Conservation (phyloP, 2,113 vertebrate species). For the Sebastes schlegelii region DNA sequence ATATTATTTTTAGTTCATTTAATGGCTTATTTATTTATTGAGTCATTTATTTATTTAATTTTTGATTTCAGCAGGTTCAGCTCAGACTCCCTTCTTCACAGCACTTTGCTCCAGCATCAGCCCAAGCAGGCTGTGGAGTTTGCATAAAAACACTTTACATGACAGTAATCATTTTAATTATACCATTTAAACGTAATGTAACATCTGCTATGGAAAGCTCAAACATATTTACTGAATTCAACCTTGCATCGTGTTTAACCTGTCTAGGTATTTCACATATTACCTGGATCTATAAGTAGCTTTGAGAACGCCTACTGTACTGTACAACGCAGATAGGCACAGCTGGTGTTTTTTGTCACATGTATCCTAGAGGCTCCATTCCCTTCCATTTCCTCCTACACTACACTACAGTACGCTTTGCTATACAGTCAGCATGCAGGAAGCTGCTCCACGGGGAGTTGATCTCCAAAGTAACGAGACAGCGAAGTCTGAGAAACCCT, state of each 20-base stretch:
- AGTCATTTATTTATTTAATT: too few species aligned
- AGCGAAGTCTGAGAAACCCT: slow-evolving; percentile 27
- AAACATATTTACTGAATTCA: neutral
- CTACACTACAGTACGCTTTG: slow-evolving; percentile 3
- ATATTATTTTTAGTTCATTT: too few species aligned
- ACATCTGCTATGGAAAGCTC: neutral
- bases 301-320: neutral
- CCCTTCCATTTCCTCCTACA: slow-evolving; percentile 20
- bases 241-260: neutral
- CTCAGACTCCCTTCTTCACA: neutral
- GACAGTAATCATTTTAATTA: neutral
- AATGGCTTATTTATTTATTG: too few species aligned
- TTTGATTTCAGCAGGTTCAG: too few species aligned
- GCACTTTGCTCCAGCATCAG: neutral
- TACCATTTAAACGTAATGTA: neutral
- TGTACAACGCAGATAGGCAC: neutral
- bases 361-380: neutral
- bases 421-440: slow-evolving; percentile 17
- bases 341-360: slow-evolving; percentile 30
- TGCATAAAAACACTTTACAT: neutral
- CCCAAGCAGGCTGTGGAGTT: neutral
- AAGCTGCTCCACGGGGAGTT: slow-evolving; percentile 40
- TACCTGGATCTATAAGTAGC: neutral
- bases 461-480: slow-evolving; percentile 48
- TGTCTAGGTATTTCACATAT: neutral